These are phyloP conservation scores for Patagioenas fasciata DNA, from an alignment of 2,113 vertebrate genomes.

Conservation along the genomic window DNA sequence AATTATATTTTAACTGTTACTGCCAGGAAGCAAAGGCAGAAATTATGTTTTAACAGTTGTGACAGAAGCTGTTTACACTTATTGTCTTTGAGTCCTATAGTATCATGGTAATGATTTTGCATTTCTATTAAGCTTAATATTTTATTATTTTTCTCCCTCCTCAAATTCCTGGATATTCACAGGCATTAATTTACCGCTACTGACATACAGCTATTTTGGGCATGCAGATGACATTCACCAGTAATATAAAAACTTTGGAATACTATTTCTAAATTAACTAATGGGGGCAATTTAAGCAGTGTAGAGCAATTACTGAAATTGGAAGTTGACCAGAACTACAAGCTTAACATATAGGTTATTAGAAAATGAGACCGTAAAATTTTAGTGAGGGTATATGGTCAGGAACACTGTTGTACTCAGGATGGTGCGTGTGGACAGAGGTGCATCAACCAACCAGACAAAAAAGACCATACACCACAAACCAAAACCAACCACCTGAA, in stretches of 20 bases:
- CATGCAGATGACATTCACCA: not conserved
- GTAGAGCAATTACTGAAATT: not conserved
- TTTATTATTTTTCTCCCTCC: not conserved
- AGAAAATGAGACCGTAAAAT: not conserved
- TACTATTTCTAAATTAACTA: not conserved
- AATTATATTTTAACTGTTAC: conserved; percentile 44
- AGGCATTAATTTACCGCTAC: not conserved
- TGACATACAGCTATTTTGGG: not conserved
- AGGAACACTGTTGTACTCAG: not conserved
- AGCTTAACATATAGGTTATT: not conserved
- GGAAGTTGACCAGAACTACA: not conserved
- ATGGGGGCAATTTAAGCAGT: not conserved
- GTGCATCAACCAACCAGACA: not conserved
- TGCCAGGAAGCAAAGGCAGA: not conserved
- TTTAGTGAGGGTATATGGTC: not conserved
- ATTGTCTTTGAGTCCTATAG: not conserved
- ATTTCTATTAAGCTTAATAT: not conserved
- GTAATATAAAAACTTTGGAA: not conserved
- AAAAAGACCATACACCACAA: not conserved
- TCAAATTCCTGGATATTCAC: not conserved
- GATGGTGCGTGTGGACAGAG: not conserved
- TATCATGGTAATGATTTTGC: not conserved
- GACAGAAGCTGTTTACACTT: not conserved
- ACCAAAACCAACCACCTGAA: not conserved
- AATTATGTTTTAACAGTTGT: not conserved